Conservation (phyloP, 1,140 invertebrate genomes). For the Holotrichia oblita region DNA sequence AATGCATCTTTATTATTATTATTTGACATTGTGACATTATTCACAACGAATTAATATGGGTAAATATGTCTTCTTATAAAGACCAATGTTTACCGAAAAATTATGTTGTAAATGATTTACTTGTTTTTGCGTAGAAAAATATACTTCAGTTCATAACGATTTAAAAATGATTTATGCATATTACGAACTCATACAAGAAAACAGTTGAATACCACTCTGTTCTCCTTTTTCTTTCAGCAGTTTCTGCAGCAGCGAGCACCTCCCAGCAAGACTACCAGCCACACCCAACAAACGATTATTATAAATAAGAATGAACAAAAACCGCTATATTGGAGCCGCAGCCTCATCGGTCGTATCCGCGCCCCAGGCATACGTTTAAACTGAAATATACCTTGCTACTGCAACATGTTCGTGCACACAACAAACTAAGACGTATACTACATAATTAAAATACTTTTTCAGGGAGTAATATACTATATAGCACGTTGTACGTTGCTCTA, state of each 20-base stretch:
- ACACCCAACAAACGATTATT: conserved; percentile 50
- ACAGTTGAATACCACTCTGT: conserved; percentile 4
- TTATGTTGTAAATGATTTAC: too few species aligned
- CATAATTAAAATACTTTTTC: conserved; percentile 27
- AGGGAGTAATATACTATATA: conserved; percentile 12
- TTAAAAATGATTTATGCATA: too few species aligned
- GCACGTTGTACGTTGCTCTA: not conserved
- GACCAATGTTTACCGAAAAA: too few species aligned
- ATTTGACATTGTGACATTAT: too few species aligned
- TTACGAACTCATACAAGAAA: not conserved
- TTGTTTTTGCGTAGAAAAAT: too few species aligned
- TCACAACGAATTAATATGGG: too few species aligned
- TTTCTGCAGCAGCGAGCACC: conserved; percentile 41
- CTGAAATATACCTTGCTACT: conserved; percentile 34
- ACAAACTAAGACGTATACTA: conserved; percentile 28
- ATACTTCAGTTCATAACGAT: too few species aligned
- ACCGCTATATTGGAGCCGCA: conserved; percentile 47
- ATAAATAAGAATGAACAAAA: conserved; percentile 52
- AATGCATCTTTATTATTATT: too few species aligned
- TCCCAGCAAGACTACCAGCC: conserved; percentile 45
- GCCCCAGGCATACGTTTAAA: conserved; percentile 32
- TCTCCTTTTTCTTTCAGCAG: conserved; percentile 13
- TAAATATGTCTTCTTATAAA: too few species aligned
- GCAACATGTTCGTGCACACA: conserved; percentile 24
- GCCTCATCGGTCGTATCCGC: conserved; percentile 37